A percentile compares a stretch with the other conserved stretches of the same genome.
Conservation (phyloP, 2,888 invertebrate species). For the Aproaerema taeniolella region DNA sequence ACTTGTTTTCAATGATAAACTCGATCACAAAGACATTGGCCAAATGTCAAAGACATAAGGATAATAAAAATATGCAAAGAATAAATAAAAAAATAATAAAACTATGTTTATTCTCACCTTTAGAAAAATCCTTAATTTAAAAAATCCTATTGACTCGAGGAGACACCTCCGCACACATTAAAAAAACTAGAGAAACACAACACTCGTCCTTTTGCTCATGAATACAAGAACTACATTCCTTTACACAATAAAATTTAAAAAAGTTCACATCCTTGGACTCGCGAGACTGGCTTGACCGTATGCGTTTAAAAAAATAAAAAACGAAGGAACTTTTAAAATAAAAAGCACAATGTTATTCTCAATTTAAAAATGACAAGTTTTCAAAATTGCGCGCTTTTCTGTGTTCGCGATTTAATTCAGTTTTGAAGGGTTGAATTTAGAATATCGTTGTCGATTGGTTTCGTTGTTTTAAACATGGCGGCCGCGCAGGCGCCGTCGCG, state of each 20-base stretch:
- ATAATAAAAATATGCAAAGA: no score
- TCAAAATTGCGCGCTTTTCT: slow-evolving; percentile 2
- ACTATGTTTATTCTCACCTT: no score
- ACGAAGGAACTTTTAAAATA: no score
- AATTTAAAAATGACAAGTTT: slow-evolving; percentile 14
- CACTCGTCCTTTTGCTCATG: slow-evolving; percentile 54
- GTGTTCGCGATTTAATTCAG: slow-evolving; percentile 7
- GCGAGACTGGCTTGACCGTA: slow-evolving; percentile 35
- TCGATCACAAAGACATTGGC: no score
- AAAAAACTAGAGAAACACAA: slow-evolving; percentile 46
- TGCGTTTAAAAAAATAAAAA: slow-evolving; percentile 26
- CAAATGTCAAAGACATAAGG: no score
- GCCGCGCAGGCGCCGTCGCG: slow-evolving; percentile 60
- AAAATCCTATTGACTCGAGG: slow-evolving; percentile 36
- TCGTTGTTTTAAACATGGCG: slow-evolving; percentile 66
- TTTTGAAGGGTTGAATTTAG: slow-evolving; percentile 27
- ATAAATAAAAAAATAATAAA: no score
- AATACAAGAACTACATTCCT: slow-evolving; percentile 59
- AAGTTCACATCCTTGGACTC: slow-evolving; percentile 58
- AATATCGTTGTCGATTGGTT: slow-evolving; percentile 46
- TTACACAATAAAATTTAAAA: slow-evolving; percentile 34
- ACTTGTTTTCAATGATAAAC: no score
- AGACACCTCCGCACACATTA: slow-evolving; percentile 44
- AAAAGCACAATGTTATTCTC: no score
- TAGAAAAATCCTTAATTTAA: slow-evolving; percentile 25